Percentiles rank a stretch among this genome's conserved stretches.
phyloP scores from a whole-genome alignment of 2,113 vertebrate genomes.

The Zootoca vivipara region DNA sequence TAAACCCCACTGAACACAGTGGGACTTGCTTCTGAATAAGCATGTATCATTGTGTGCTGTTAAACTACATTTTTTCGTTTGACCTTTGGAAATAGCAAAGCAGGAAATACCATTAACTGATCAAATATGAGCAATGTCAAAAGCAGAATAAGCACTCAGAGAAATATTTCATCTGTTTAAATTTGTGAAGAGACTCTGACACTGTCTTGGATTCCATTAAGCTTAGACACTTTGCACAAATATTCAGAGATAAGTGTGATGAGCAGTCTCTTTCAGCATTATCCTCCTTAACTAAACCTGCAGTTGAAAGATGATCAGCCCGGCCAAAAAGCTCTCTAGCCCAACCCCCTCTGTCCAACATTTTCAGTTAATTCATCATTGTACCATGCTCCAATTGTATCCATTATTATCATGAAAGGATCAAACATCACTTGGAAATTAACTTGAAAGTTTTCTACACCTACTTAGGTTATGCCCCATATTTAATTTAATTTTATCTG shows the following conservation, averaged over 20 bases:
- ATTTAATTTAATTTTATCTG: neutral
- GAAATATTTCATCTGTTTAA: constrained; percentile 75
- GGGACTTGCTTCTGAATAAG: neutral
- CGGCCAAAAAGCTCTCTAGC: constrained; percentile 28
- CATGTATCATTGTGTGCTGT: constrained; percentile 34
- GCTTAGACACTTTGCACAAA: neutral
- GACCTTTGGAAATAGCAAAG: constrained; percentile 74
- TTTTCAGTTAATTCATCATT: constrained; percentile 66
- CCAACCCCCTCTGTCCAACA: neutral
- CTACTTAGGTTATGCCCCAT: constrained; percentile 44
- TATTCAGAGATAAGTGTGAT: constrained; percentile 52
- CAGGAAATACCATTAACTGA: constrained; percentile 76
- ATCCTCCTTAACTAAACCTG: constrained; percentile 56
- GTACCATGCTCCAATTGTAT: constrained; percentile 55
- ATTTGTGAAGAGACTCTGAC: constrained; percentile 61
- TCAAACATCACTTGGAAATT: constrained; percentile 59
- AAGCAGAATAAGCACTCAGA: constrained; percentile 69
- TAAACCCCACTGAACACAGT: neutral
- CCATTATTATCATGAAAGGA: constrained; percentile 57
- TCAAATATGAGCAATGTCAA: constrained; percentile 78
- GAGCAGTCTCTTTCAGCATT: constrained; percentile 46
- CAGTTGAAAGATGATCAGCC: constrained; percentile 59
- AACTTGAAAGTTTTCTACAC: constrained; percentile 56
- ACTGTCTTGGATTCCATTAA: constrained; percentile 54
- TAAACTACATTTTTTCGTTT: constrained; percentile 68